Conservation (phyloP, 2,888 invertebrate species). For the Phalera bucephala region DNA sequence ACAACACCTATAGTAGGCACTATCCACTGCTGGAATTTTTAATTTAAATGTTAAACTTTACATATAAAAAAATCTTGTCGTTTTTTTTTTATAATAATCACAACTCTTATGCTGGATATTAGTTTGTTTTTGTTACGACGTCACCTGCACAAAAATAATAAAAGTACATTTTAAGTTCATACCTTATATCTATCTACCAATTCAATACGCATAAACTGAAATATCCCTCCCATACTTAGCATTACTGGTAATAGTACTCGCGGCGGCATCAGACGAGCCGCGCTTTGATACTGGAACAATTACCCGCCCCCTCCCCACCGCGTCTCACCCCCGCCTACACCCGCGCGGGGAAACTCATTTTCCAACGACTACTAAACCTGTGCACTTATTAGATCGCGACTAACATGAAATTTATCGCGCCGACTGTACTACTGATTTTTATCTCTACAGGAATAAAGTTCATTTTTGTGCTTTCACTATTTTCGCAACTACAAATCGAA, state of each 20-base stretch:
- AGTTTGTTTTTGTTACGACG: too few relatives aligned
- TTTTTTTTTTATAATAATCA: too few relatives aligned
- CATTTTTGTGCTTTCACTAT: background rate
- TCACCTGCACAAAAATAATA: too few relatives aligned
- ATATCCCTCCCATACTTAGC: too few relatives aligned
- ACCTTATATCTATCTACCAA: too few relatives aligned
- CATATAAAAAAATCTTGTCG: too few relatives aligned
- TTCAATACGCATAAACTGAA: too few relatives aligned
- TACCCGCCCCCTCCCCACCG: conserved; percentile 50
- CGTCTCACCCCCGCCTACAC: conserved; percentile 24
- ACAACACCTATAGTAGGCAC: too few relatives aligned
- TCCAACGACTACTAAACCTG: conserved; percentile 72
- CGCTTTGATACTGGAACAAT: conserved; percentile 70
- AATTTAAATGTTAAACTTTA: too few relatives aligned
- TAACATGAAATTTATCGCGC: conserved; percentile 10
- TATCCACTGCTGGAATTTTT: too few relatives aligned
- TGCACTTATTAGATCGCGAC: conserved; percentile 68
- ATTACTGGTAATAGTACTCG: background rate
- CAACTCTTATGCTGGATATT: too few relatives aligned
- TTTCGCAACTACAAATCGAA: conserved; percentile 2
- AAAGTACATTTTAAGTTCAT: too few relatives aligned
- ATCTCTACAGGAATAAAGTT: background rate
- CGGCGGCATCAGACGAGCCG: conserved; percentile 56
- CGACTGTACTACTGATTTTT: conserved; percentile 1
- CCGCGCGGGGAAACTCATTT: conserved; percentile 76